A percentile compares a stretch with the other conserved stretches of the same genome.
These are phyloP conservation scores for Mylabris phalerata DNA, from an alignment of 1,140 invertebrate species.

Conservation along the genomic window DNA sequence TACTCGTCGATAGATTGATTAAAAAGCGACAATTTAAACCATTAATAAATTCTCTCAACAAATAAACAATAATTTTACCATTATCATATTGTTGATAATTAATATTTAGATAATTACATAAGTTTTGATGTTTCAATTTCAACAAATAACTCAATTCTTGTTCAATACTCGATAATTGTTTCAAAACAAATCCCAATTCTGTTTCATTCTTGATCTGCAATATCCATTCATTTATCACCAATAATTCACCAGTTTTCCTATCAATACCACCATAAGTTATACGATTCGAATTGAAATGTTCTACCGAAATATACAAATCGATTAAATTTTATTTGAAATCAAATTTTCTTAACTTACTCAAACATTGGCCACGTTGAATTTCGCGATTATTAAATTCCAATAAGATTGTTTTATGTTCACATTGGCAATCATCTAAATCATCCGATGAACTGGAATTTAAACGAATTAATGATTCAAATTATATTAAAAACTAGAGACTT, in stretches of 20 bases:
- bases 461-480: background rate
- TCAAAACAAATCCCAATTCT: slow-evolving; percentile 44
- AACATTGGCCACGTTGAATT: slow-evolving; percentile 49
- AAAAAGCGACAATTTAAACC: slow-evolving; percentile 41
- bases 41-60: slow-evolving; percentile 62
- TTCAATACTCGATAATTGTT: slow-evolving; percentile 58
- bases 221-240: slow-evolving; percentile 65
- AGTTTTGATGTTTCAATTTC: slow-evolving; percentile 61
- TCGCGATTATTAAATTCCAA: slow-evolving; percentile 51
- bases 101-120: slow-evolving; percentile 67
- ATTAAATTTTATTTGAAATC: slow-evolving; percentile 28
- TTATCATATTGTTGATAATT: slow-evolving; percentile 53
- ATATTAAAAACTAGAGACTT: background rate
- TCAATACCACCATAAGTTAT: slow-evolving; percentile 66
- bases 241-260: slow-evolving; percentile 55
- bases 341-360: slow-evolving; percentile 40
- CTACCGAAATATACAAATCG: slow-evolving; percentile 36
- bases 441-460: slow-evolving; percentile 35
- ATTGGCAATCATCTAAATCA: slow-evolving; percentile 43
- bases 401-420: slow-evolving; percentile 47
- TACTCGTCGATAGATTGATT: slow-evolving; percentile 49
- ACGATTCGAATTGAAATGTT: slow-evolving; percentile 58
- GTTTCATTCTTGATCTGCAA: slow-evolving; percentile 23
- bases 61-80: slow-evolving; percentile 51
- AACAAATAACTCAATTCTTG: slow-evolving; percentile 63